A percentile compares a stretch with the other conserved stretches of the same genome.
Evolutionary conservation across 1,140 invertebrate genomes (phyloP).

Genomic region (Helicoverpa armigera): DNA sequence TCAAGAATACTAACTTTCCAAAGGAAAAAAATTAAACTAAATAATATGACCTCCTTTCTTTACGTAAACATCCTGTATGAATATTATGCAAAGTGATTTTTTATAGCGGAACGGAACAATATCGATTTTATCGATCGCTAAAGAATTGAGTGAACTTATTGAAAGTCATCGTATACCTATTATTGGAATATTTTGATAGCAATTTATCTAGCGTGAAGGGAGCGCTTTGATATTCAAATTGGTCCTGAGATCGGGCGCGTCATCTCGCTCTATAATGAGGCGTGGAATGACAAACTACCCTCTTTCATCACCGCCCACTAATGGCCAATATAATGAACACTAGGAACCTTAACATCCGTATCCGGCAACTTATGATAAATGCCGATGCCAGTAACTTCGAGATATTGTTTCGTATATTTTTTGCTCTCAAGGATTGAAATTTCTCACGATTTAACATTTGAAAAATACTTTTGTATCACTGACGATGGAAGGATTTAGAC

Average conservation of each 20-base stretch:
- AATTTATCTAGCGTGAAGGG: conserved; percentile 38
- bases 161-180: conserved; percentile 25
- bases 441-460: conserved; percentile 33
- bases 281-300: conserved; percentile 64
- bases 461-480: conserved; percentile 21
- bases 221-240: conserved; percentile 65
- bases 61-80: conserved; percentile 29
- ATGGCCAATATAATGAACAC: conserved; percentile 53
- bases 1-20: conserved; percentile 13
- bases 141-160: conserved; percentile 41
- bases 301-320: conserved; percentile 65
- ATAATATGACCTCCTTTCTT: conserved; percentile 31
- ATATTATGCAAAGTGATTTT: conserved; percentile 48
- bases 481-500: conserved; percentile 3
- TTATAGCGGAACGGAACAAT: conserved; percentile 27
- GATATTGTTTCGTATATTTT: conserved; percentile 42
- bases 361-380: conserved; percentile 54
- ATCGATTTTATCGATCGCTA: conserved; percentile 49
- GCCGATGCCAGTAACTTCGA: conserved; percentile 11
- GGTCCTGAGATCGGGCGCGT: conserved; percentile 55
- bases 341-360: conserved; percentile 53
- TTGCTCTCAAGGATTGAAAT: conserved; percentile 37
- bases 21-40: conserved; percentile 19
- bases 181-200: conserved; percentile 31
- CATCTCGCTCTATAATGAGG: conserved; percentile 59